A percentile compares a stretch with the other conserved stretches of the same genome.
Conservation (phyloP, 2,888 invertebrate genomes). For the Troides oblongomaculatus region DNA sequence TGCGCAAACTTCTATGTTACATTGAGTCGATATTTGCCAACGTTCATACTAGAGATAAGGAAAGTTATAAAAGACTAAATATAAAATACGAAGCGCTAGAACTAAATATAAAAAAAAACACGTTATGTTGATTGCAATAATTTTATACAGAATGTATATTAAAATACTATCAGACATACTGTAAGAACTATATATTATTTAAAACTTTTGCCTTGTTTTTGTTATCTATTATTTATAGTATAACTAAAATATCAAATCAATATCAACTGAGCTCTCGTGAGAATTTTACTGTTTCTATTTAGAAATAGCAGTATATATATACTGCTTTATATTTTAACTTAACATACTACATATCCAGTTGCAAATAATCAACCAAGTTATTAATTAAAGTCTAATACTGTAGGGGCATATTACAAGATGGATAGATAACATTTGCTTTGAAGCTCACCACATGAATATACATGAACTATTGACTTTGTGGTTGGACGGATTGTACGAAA, state of each 20-base stretch:
- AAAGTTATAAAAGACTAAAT: background rate
- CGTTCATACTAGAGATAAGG: background rate
- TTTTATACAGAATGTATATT: too few species aligned
- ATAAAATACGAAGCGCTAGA: background rate
- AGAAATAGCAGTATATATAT: background rate
- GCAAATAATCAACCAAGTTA: background rate
- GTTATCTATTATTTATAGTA: too few species aligned
- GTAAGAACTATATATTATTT: too few species aligned
- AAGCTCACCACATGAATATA: slow-evolving; percentile 13
- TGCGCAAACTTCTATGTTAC: slow-evolving; percentile 16
- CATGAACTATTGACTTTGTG: slow-evolving; percentile 12
- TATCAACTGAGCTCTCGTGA: too few species aligned
- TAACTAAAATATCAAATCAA: too few species aligned
- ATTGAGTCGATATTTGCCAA: slow-evolving; percentile 5
- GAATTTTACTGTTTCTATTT: background rate
- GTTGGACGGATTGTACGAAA: background rate
- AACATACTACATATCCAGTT: background rate
- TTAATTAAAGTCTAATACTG: background rate
- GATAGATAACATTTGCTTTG: slow-evolving; percentile 11
- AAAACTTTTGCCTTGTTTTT: too few species aligned
- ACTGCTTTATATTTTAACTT: background rate
- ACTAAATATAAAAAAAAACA: background rate
- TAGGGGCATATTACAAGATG: background rate
- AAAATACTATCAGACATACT: too few species aligned
- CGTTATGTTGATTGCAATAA: background rate